Conservation (phyloP, 2,888 invertebrate species). For the Drosophila stalkeri region DNA sequence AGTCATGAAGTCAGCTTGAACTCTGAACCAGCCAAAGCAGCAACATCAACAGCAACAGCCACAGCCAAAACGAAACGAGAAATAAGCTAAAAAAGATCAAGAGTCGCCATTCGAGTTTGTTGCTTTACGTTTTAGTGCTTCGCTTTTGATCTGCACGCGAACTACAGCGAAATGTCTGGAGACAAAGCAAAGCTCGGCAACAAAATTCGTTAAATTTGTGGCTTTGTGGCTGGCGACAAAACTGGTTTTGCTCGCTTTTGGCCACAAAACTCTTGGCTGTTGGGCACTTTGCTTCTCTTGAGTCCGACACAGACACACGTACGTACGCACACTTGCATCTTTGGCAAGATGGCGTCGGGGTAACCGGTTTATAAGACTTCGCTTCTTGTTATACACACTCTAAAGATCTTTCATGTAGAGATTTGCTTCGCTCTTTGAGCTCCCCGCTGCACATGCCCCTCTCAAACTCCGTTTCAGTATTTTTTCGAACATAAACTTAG, state of each 20-base stretch:
- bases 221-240: conserved; percentile 49
- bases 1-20: conserved; percentile 44
- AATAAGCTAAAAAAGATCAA: conserved; percentile 29
- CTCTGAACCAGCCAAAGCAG: conserved; percentile 40
- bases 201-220: conserved; percentile 46
- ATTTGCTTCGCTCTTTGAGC: conserved; percentile 17
- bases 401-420: conserved; percentile 42
- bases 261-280: conserved; percentile 47
- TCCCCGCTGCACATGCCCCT: background rate
- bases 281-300: conserved; percentile 62
- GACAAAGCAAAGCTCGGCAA: conserved; percentile 17
- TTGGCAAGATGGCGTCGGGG: conserved; percentile 70
- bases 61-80: conserved; percentile 30
- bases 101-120: conserved; percentile 23
- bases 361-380: conserved; percentile 66
- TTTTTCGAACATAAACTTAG: conserved; percentile 2
- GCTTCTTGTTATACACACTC: conserved; percentile 57
- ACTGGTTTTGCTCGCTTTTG: conserved; percentile 57
- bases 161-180: conserved; percentile 26
- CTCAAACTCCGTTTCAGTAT: background rate
- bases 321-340: conserved; percentile 27
- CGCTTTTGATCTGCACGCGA: conserved; percentile 10
- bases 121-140: conserved; percentile 20
- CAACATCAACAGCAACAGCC: conserved; percentile 7
- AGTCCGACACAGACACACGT: conserved; percentile 38